phyloP scores from a whole-genome alignment of 1,140 invertebrate genomes.

The Lasioglossum baleicum region DNA sequence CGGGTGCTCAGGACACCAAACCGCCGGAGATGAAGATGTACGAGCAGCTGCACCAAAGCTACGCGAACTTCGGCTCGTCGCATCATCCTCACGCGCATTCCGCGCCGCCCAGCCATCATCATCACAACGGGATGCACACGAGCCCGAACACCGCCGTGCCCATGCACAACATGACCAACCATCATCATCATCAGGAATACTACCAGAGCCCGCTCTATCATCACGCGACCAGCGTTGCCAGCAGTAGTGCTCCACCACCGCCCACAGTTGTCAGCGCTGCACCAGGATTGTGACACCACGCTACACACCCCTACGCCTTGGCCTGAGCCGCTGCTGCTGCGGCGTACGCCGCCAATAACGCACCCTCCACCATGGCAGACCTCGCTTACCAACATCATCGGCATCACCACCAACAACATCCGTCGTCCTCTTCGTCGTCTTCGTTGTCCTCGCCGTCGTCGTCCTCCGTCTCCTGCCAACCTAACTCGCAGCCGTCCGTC shows the following conservation, averaged over 20 bases:
- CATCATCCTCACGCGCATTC: constrained; percentile 74
- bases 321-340: constrained; percentile 81
- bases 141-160: constrained; percentile 83
- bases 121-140: constrained; percentile 80
- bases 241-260: constrained; percentile 74
- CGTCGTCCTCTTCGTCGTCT: neutral
- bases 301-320: constrained; percentile 82
- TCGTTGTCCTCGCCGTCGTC: neutral
- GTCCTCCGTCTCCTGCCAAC: neutral
- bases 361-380: constrained; percentile 1
- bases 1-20: constrained; percentile 80
- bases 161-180: constrained; percentile 82
- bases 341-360: constrained; percentile 59
- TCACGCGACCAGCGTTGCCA: constrained; percentile 84
- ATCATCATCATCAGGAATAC: constrained; percentile 86
- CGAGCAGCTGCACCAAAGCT: constrained; percentile 83
- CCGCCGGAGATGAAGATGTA: constrained; percentile 88
- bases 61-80: constrained; percentile 72
- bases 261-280: constrained; percentile 79
- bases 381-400: neutral
- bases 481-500: neutral
- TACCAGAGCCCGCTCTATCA: constrained; percentile 89
- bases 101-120: constrained; percentile 65
- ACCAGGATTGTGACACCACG: constrained; percentile 86
- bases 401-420: neutral